Evolutionary conservation across 2,797 vertebrate species (phyloP), one percentile per base, ranked within the genome.

Genomic region (Periophthalmus magnuspinnatus): DNA sequence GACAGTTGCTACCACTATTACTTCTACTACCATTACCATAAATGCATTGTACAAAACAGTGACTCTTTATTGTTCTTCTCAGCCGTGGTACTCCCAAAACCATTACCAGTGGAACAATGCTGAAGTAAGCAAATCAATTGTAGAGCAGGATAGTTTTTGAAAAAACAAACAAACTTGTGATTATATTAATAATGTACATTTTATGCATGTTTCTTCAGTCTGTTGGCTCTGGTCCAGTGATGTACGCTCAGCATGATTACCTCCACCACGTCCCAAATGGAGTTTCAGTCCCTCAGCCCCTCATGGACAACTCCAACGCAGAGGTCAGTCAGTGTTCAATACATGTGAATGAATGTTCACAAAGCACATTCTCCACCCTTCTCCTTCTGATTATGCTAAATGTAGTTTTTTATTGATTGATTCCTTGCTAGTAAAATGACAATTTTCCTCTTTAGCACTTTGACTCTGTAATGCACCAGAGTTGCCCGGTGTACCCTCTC

Each of bases 201-300:
- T 45, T 3, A 4, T 14, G 41, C 41, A 45, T 14, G 14, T 34
- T 64, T 28, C 9, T 73, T 21, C 79, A 91, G 91, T 32, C 74
- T 16, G 72, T 83, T 2, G 65, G 80, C 56, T 75, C 81, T 34
- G 78, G 36, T 65, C 76, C 86, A 16, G 67, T 76, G 3, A 5
- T 83, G 45, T 88, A 73, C 69, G 11, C 86, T 2, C 90, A 88
- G 72, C 84, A 88, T 21, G 86, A 90, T n/a, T 71, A 84, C 63
- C 38, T 82, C 14, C 86, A 86, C 76, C 87, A 79, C 28, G 56
- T 75, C 1, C 1, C 70, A 7, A 75, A 90, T 14, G 82, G 79
- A 19, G 71, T 64, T 5, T 82, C 65, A 16, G 52, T 73, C 41
- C 81, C 19, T 36, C 58, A 56, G 54, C 70, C 74, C 60, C 19